Conservation (phyloP, 1,140 invertebrate genomes). For the Euborellia annulipes region DNA sequence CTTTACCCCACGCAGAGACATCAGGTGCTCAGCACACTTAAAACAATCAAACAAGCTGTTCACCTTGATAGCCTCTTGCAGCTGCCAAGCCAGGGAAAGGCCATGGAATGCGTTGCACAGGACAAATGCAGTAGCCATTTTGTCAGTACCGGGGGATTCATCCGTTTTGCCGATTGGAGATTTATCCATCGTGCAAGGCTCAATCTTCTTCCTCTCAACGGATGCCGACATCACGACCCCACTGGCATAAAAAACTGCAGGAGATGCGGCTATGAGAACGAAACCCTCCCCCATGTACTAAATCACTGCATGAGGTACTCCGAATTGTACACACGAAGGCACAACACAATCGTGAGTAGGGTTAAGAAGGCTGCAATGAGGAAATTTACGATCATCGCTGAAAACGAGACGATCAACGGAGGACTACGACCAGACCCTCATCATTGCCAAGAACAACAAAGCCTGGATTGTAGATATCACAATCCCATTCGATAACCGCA, state of each 20-base stretch:
- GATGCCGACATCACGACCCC: neutral
- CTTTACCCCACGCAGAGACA: too few species aligned
- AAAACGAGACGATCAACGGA: too few species aligned
- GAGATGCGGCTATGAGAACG: conserved; percentile 13
- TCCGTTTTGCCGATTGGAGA: conserved; percentile 25
- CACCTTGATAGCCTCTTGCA: too few species aligned
- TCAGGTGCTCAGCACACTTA: too few species aligned
- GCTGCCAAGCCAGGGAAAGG: too few species aligned
- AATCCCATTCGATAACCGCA: too few species aligned
- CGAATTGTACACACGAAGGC: conserved; percentile 2
- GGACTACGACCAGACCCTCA: too few species aligned
- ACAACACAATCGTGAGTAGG: conserved; percentile 11
- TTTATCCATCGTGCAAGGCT: conserved; percentile 25
- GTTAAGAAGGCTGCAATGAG: conserved; percentile 10
- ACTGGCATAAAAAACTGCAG: conserved; percentile 19
- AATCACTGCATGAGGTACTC: conserved; percentile 18
- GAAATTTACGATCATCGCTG: too few species aligned
- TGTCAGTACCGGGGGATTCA: conserved; percentile 15
- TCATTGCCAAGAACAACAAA: too few species aligned
- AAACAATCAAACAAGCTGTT: too few species aligned
- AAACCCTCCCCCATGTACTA: conserved; percentile 23
- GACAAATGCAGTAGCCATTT: conserved; percentile 21
- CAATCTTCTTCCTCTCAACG: conserved; percentile 21
- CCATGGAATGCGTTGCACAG: too few species aligned
- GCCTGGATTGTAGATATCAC: too few species aligned